phyloP scores from a whole-genome alignment of 2,113 vertebrate species.

The Castor canadensis region DNA sequence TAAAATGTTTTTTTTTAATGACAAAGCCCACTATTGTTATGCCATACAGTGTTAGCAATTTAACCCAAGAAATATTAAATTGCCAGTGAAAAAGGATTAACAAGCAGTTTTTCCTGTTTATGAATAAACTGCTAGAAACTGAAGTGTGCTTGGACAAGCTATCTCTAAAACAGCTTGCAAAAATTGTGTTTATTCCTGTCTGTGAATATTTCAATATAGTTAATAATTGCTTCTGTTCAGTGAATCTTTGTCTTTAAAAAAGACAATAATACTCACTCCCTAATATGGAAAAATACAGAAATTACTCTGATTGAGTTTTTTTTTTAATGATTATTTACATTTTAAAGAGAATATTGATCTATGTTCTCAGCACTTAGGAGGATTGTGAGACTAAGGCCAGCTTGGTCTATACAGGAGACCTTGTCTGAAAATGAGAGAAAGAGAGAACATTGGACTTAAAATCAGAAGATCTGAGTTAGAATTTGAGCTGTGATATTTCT shows the following conservation, averaged over 20 bases:
- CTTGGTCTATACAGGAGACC: neutral
- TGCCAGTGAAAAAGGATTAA: conserved; percentile 32
- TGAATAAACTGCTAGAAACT: conserved; percentile 48
- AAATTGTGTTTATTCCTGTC: neutral
- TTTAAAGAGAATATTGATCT: neutral
- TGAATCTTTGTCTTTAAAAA: conserved; percentile 40
- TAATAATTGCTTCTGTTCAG: neutral
- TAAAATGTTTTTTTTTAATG: conserved; percentile 26
- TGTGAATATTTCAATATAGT: conserved; percentile 38
- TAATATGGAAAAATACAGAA: neutral
- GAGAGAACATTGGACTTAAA: conserved; percentile 13
- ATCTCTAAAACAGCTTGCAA: neutral
- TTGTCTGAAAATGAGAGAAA: neutral
- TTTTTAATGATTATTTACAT: conserved; percentile 20
- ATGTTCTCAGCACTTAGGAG: neutral
- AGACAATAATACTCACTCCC: neutral
- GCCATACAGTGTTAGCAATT: neutral
- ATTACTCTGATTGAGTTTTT: conserved; percentile 12
- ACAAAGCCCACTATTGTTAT: neutral
- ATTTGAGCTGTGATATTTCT: neutral
- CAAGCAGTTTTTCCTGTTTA: conserved; percentile 31
- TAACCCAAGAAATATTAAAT: conserved; percentile 38
- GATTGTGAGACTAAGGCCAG: neutral
- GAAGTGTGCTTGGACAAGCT: conserved; percentile 28
- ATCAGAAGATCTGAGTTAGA: neutral